These are phyloP conservation scores for Crioceris asparagi DNA, from an alignment of 2,888 invertebrate genomes.

Conservation along the genomic window DNA sequence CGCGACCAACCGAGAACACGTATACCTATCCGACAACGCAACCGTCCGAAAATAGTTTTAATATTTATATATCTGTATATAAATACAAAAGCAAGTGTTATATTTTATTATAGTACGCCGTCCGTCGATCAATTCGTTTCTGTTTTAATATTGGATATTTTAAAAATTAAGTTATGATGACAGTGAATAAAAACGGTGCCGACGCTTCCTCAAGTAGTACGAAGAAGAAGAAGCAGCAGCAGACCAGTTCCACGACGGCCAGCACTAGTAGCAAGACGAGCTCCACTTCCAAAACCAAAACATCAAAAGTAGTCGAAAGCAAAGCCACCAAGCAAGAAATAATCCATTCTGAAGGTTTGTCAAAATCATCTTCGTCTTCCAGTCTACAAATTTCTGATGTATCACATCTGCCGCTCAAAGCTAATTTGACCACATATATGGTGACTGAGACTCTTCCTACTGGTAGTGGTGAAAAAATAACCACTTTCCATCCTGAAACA, in stretches of 20 bases:
- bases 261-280: slow-evolving; percentile 18
- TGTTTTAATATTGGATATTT: slow-evolving; percentile 9
- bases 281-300: slow-evolving; percentile 17
- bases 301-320: slow-evolving; percentile 21
- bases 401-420: slow-evolving; percentile 33
- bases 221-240: slow-evolving; percentile 23
- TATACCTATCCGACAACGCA: slow-evolving; percentile 8
- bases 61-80: slow-evolving; percentile 13
- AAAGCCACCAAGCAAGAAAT: slow-evolving; percentile 17
- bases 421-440: slow-evolving; percentile 31
- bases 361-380: slow-evolving; percentile 34
- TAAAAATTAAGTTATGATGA: slow-evolving; percentile 25
- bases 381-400: slow-evolving; percentile 36
- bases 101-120: slow-evolving; percentile 18
- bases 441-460: slow-evolving; percentile 35
- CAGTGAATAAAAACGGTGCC: slow-evolving; percentile 30
- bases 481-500: slow-evolving; percentile 29
- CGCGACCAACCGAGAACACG: slow-evolving; percentile 23
- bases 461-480: slow-evolving; percentile 35
- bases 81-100: no score
- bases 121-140: no score
- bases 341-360: slow-evolving; percentile 22
- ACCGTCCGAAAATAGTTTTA: no score
- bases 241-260: slow-evolving; percentile 17
- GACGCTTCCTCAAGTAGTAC: slow-evolving; percentile 17